A percentile compares a stretch with the other conserved stretches of the same genome.
Evolutionary conservation across 1,140 invertebrate genomes (phyloP).

Genomic region (Pomacea maculata): DNA sequence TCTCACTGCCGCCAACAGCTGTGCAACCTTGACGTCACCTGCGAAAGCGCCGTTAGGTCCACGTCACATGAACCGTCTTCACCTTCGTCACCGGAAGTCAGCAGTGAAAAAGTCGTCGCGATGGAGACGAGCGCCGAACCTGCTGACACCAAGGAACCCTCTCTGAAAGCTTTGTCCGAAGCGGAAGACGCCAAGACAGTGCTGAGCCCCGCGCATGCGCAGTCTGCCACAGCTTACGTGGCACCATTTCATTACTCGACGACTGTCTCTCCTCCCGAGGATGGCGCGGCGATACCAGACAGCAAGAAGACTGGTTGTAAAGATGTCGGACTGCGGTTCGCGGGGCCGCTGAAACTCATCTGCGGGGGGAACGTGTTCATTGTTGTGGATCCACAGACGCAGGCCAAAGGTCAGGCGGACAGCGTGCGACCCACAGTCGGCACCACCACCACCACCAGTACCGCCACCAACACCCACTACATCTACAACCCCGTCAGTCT

Average conservation of each 20-base stretch:
- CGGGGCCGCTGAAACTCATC: slow-evolving; percentile 18
- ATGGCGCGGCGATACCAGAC: not conserved
- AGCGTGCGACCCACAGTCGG: not conserved
- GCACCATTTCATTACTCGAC: slow-evolving; percentile 15
- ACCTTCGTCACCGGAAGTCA: too few relatives aligned
- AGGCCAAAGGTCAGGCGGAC: not conserved
- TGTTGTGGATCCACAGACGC: slow-evolving; percentile 10
- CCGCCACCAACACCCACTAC: not conserved
- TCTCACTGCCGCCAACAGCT: slow-evolving; percentile 15
- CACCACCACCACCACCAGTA: not conserved
- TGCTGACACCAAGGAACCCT: too few relatives aligned
- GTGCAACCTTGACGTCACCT: not conserved
- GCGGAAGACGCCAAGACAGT: too few relatives aligned
- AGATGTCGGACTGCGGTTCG: not conserved
- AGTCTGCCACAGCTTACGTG: slow-evolving; percentile 11
- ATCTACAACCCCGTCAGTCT: not conserved
- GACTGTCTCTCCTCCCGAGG: not conserved
- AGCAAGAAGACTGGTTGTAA: not conserved
- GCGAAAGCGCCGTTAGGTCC: not conserved
- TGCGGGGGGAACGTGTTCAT: slow-evolving; percentile 22
- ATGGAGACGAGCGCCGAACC: too few relatives aligned
- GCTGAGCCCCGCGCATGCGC: too few relatives aligned
- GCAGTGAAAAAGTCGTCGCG: too few relatives aligned
- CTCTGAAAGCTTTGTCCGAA: too few relatives aligned
- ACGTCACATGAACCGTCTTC: too few relatives aligned